A percentile compares a stretch with the other conserved stretches of the same genome.
These are phyloP conservation scores for Cotesia congregata DNA, from an alignment of 2,888 invertebrate genomes.

Conservation along the genomic window DNA sequence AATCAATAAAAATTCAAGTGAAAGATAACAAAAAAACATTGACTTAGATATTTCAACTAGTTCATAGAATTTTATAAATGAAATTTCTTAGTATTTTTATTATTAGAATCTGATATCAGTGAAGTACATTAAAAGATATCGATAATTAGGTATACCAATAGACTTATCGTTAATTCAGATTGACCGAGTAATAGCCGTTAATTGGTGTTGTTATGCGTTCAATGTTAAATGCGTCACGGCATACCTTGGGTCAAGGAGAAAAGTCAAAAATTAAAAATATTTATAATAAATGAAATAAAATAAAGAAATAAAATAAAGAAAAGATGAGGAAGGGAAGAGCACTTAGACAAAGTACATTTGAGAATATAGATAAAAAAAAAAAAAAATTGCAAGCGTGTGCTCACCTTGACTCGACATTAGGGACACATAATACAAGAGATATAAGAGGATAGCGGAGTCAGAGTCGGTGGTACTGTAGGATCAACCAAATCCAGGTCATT, in stretches of 20 bases:
- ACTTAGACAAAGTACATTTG: not conserved
- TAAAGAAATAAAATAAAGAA: slow-evolving; percentile 5
- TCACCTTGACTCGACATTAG: slow-evolving; percentile 37
- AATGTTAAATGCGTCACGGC: not conserved
- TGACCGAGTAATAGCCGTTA: not conserved
- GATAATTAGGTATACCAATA: no score
- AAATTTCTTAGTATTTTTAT: no score
- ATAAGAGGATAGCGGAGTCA: slow-evolving; percentile 9
- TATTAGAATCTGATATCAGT: no score
- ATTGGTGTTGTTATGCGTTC: not conserved
- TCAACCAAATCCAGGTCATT: slow-evolving; percentile 63
- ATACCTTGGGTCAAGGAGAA: slow-evolving; percentile 14
- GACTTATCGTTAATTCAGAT: not conserved
- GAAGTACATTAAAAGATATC: no score
- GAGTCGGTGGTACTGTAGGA: slow-evolving; percentile 40
- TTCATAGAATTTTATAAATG: no score
- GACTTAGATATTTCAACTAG: no score
- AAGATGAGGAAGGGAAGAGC: not conserved
- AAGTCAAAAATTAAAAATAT: not conserved
- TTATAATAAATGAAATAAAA: not conserved
- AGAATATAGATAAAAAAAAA: slow-evolving; percentile 19
- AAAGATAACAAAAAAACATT: no score
- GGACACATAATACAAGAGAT: not conserved
- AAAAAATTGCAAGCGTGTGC: slow-evolving; percentile 26
- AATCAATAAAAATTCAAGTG: no score